Evolutionary conservation across 2,888 invertebrate species (phyloP), one percentile per base, ranked within the genome.

Genomic region (Eilema sororculum): DNA sequence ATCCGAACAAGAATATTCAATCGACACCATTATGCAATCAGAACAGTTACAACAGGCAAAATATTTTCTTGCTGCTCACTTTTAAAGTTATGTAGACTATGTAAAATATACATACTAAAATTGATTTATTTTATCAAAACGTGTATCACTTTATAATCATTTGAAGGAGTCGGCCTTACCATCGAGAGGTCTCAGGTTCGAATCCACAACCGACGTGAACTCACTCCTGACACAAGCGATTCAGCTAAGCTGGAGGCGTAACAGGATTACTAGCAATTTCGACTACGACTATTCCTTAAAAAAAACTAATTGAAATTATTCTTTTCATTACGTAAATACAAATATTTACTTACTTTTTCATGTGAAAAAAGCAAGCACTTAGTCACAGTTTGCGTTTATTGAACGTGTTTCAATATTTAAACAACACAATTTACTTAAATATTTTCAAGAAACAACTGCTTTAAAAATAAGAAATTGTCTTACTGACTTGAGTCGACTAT

Each of bases 1-100:
- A 72, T 80, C 73, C 78, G 74, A 78, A 74, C 79, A 78, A 76
- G 77, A 80, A 77, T 77, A 73, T 73, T 81, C 64, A 78, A 77
- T 69, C 66, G 70, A 73, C 66, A 72, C 60, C 69, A 77, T 83
- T 79, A 81, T 74, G 78, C 76, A 81, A 85, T 73, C 73, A 65
- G 77, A 72, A 74, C 67, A 71, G 57, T 22, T 60, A 30, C 30
- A 30, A 46, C 9, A 58, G 58, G 13, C 12, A 33, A 37, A 37
- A 25, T 33, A 58, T 24, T 58, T 37, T 24, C 24, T 10, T 64
- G 20, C 28, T 46, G 0, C 20, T 28, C n/a, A 52, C 52, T 46
- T 28, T 64, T 64, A 25, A 46, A n/a, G 20, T 64, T 0, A 52
- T n/a, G 5, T 52, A 24, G n/a, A 8, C 0, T 8, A 52, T 20